phyloP scores from a whole-genome alignment of 1,140 invertebrate species.

The Elymnias hypermnestra region DNA sequence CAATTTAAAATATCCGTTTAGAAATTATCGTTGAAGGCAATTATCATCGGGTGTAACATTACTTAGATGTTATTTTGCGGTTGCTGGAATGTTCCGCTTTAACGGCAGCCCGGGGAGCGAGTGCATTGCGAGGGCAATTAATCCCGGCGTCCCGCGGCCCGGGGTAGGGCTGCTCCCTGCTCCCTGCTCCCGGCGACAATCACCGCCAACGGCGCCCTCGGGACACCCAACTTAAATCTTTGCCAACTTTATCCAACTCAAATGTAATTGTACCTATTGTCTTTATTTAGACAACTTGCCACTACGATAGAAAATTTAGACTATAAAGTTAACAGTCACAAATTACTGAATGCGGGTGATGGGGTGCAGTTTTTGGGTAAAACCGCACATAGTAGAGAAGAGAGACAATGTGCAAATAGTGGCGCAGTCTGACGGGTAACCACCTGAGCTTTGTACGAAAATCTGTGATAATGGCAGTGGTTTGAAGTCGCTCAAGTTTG shows the following conservation, averaged over 20 bases:
- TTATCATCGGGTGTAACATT: slow-evolving; percentile 53
- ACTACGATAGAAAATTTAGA: too few relatives aligned
- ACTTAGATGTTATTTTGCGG: slow-evolving; percentile 63
- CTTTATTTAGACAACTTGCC: slow-evolving; percentile 29
- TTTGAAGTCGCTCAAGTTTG: too few relatives aligned
- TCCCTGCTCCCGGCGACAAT: slow-evolving; percentile 70
- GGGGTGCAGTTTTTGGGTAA: too few relatives aligned
- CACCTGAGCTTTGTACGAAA: too few relatives aligned
- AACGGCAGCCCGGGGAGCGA: slow-evolving; percentile 61
- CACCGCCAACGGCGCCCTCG: slow-evolving; percentile 58
- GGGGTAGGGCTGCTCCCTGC: slow-evolving; percentile 34
- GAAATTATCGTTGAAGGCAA: slow-evolving; percentile 25
- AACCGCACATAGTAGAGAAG: too few relatives aligned
- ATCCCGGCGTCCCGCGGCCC: slow-evolving; percentile 33
- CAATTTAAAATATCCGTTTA: slow-evolving; percentile 6
- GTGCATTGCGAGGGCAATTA: slow-evolving; percentile 63
- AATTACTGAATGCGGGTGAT: too few relatives aligned
- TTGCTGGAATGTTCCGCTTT: slow-evolving; percentile 49
- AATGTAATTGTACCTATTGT: slow-evolving; percentile 45
- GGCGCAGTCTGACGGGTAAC: too few relatives aligned
- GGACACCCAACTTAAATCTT: slow-evolving; percentile 70
- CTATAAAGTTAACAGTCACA: too few relatives aligned
- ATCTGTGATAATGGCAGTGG: too few relatives aligned
- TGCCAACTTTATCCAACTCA: slow-evolving; percentile 47
- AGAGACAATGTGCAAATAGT: too few relatives aligned